These are phyloP conservation scores for Byasa hedistus DNA, from an alignment of 2,888 invertebrate genomes.

Conservation along the genomic window DNA sequence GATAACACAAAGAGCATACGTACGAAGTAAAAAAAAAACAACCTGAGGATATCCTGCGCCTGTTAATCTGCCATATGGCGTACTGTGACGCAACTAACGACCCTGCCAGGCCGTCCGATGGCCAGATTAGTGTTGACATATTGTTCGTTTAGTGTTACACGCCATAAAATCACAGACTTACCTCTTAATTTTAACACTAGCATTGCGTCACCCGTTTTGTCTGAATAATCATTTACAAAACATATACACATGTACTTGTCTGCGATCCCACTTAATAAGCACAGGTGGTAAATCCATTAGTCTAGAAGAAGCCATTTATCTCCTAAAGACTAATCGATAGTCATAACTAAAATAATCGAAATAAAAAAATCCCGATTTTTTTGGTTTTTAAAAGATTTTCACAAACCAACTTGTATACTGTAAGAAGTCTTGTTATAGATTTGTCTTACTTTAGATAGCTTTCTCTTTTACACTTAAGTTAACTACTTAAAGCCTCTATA, in stretches of 20 bases:
- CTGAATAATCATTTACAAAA: background rate
- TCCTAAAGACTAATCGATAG: no score
- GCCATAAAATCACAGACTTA: conserved; percentile 38
- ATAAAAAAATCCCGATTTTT: no score
- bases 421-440: no score
- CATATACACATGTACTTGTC: no score
- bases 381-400: no score
- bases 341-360: no score
- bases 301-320: no score
- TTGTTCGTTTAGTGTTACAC: conserved; percentile 32
- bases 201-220: background rate
- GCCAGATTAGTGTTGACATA: conserved; percentile 41
- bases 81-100: conserved; percentile 47
- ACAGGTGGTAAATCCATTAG: no score
- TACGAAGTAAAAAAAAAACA: conserved; percentile 11
- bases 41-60: conserved; percentile 9
- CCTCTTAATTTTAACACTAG: conserved; percentile 15
- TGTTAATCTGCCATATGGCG: conserved; percentile 42
- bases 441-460: no score
- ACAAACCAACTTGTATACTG: no score
- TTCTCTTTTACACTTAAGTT: background rate
- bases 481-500: background rate
- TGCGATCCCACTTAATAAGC: no score
- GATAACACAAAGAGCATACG: background rate
- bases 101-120: conserved; percentile 40